Evolutionary conservation across 1,140 invertebrate species (phyloP).

Genomic region (Atopsyche davidsoni): DNA sequence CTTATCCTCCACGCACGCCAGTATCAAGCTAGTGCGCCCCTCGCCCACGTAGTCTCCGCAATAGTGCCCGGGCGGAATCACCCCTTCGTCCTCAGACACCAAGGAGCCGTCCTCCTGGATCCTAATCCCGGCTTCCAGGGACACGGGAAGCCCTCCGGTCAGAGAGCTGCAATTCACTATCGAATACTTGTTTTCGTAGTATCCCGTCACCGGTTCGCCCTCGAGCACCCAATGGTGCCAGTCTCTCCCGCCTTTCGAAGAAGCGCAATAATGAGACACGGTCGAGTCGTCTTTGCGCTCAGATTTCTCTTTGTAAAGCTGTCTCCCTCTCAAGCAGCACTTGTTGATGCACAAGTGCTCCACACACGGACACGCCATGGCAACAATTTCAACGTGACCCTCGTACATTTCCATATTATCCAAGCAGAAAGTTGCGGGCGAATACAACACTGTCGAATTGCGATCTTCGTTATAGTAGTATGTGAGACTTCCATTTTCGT

Average conservation of each 20-base stretch:
- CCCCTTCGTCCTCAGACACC: conserved; percentile 9
- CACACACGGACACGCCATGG: conserved; percentile 13
- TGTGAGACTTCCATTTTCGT: conserved; percentile 7
- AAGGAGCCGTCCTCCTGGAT: conserved; percentile 10
- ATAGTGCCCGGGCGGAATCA: conserved; percentile 10
- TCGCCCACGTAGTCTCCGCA: conserved; percentile 12
- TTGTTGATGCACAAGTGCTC: conserved; percentile 18
- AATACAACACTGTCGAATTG: not conserved
- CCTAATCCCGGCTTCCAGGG: no score
- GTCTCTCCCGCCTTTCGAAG: not conserved
- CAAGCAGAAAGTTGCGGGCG: conserved; percentile 8
- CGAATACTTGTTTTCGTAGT: conserved; percentile 5
- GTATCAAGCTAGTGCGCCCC: not conserved
- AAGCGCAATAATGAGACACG: not conserved
- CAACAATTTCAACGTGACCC: not conserved
- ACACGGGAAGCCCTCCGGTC: not conserved
- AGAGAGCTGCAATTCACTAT: conserved; percentile 2
- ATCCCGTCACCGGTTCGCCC: not conserved
- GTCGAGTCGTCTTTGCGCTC: conserved; percentile 1
- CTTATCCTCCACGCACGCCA: conserved; percentile 9
- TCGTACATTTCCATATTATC: conserved; percentile 4
- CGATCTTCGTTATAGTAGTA: conserved; percentile 4
- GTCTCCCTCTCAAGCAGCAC: conserved; percentile 3
- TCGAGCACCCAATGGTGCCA: conserved; percentile 9
- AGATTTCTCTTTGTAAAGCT: not conserved